Percentiles rank a stretch among this genome's conserved stretches.
phyloP scores from a whole-genome alignment of 2,113 vertebrate genomes.

The Eulemur macaco region DNA sequence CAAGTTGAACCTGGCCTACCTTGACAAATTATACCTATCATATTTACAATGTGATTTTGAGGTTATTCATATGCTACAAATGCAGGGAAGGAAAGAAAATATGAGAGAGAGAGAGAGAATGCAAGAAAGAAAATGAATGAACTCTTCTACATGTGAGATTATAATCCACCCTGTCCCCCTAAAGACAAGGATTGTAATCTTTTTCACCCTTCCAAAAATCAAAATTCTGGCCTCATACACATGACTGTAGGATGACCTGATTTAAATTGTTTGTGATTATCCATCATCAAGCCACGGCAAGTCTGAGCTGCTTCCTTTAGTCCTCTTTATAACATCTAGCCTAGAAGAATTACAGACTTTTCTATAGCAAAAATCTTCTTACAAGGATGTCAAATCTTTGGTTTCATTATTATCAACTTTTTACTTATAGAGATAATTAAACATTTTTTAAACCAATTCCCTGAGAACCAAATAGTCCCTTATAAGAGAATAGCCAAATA shows the following conservation, averaged over 20 bases:
- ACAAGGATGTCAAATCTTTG: not conserved
- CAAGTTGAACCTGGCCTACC: slow-evolving; percentile 13
- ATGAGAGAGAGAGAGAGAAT: not conserved
- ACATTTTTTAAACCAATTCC: not conserved
- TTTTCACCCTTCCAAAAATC: not conserved
- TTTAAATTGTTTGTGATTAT: not conserved
- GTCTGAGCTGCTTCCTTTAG: not conserved
- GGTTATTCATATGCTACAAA: not conserved
- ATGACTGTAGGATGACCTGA: not conserved
- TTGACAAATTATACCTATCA: slow-evolving; percentile 16
- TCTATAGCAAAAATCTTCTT: not conserved
- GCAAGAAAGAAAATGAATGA: not conserved
- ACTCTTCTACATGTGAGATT: not conserved
- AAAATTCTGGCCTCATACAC: not conserved
- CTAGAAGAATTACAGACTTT: not conserved
- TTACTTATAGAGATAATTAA: not conserved
- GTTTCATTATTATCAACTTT: not conserved
- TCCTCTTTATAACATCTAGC: not conserved
- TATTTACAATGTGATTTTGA: not conserved
- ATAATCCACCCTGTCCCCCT: not conserved
- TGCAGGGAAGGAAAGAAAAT: not conserved
- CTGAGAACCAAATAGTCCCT: not conserved
- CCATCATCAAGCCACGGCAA: not conserved
- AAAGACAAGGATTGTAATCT: not conserved
- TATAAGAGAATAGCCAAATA: not conserved